phyloP scores from a whole-genome alignment of 2,888 invertebrate species.

The Crematogaster levior region DNA sequence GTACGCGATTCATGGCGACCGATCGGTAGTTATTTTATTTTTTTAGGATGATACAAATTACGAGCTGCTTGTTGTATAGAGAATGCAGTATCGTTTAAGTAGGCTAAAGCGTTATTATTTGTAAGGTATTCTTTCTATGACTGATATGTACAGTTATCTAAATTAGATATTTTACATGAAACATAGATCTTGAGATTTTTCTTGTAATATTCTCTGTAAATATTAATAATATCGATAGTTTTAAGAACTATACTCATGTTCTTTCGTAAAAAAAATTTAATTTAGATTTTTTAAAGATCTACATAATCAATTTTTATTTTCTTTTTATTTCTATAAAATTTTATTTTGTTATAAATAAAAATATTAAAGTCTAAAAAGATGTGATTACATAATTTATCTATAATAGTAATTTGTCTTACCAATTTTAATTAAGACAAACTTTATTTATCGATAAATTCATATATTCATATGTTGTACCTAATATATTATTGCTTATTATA shows the following conservation, averaged over 20 bases:
- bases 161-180: not conserved
- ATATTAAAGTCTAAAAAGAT: not conserved
- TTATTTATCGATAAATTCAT: not conserved
- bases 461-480: not conserved
- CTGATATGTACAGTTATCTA: not conserved
- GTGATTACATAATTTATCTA: not conserved
- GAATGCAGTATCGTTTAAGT: not conserved
- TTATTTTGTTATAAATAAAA: not conserved
- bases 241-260: not conserved
- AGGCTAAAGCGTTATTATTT: not conserved
- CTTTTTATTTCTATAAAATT: not conserved
- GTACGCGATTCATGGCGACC: not conserved
- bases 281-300: not conserved
- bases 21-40: conserved; percentile 29
- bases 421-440: not conserved
- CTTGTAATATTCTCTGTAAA: not conserved
- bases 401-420: not conserved
- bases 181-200: not conserved
- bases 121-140: not conserved
- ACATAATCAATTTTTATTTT: not conserved
- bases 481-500: too few species aligned
- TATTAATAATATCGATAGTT: not conserved
- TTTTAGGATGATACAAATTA: not conserved
- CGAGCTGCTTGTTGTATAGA: not conserved
- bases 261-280: not conserved